Conservation (phyloP, 2,113 vertebrate genomes). For the Centrocercus urophasianus region DNA sequence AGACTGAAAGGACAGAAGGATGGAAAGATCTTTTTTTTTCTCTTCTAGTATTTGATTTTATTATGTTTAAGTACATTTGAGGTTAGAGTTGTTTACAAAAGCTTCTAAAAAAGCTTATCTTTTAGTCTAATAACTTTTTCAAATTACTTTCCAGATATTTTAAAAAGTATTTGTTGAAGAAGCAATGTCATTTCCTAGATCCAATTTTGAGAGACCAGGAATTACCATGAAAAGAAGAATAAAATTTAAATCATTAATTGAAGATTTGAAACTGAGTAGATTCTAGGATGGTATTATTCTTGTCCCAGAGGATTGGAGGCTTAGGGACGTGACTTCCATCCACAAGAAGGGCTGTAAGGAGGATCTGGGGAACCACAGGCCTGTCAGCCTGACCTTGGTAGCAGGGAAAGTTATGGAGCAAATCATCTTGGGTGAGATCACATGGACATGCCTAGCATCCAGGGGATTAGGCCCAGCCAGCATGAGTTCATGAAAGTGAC, state of each 20-base stretch:
- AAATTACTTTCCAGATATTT: not conserved
- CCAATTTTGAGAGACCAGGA: not conserved
- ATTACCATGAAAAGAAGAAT: not conserved
- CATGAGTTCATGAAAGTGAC: no score
- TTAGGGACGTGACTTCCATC: no score
- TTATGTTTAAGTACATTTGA: not conserved
- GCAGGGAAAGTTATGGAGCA: no score
- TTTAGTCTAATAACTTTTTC: not conserved
- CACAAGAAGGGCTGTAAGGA: no score
- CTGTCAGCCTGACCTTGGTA: no score
- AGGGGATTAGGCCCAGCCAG: no score
- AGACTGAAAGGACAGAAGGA: no score
- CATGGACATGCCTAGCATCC: no score
- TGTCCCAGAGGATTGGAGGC: not conserved
- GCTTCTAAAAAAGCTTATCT: not conserved
- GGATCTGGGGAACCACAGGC: no score
- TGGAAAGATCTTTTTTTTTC: not conserved
- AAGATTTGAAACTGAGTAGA: not conserved
- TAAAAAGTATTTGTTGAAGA: not conserved
- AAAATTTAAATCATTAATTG: not conserved
- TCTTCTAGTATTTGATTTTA: not conserved
- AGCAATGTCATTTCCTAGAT: not conserved
- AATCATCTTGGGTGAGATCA: no score
- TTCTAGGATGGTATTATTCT: not conserved
- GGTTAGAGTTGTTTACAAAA: not conserved